A percentile compares a stretch with the other conserved stretches of the same genome.
Evolutionary conservation across 2,888 invertebrate genomes (phyloP).

Genomic region (Plagiodera versicolora): DNA sequence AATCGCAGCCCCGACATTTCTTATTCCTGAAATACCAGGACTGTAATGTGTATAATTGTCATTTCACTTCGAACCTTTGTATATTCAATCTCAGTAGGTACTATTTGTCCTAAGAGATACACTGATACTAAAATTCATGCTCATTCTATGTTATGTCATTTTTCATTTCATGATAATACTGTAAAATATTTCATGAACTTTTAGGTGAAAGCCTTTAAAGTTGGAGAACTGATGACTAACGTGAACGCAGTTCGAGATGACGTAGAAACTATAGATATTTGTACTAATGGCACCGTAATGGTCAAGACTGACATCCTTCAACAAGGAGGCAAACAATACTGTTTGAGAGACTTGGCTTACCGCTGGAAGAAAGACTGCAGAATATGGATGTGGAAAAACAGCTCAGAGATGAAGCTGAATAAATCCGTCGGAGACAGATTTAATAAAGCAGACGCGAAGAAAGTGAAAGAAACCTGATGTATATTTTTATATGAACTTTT

Average conservation of each 20-base stretch:
- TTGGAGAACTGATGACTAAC: constrained; percentile 22
- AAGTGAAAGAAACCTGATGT: constrained; percentile 18
- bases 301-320: constrained; percentile 60
- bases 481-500: not conserved
- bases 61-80: no score
- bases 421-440: constrained; percentile 42
- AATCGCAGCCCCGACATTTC: no score
- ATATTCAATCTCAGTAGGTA: no score
- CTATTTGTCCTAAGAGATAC: no score
- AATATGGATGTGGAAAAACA: constrained; percentile 65
- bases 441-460: constrained; percentile 25
- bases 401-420: constrained; percentile 40
- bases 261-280: constrained; percentile 42
- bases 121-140: no score
- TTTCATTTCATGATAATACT: no score
- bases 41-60: no score
- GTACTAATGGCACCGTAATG: constrained; percentile 47
- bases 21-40: no score
- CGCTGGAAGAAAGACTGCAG: constrained; percentile 73
- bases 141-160: no score
- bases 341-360: constrained; percentile 63
- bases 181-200: not conserved
- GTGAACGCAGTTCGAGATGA: constrained; percentile 16
- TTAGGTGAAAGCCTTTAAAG: constrained; percentile 24
- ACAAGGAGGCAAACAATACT: constrained; percentile 61